A percentile compares a stretch with the other conserved stretches of the same genome.
These are phyloP conservation scores for Pandion haliaetus DNA, from an alignment of 2,113 vertebrate genomes.

Conservation along the genomic window DNA sequence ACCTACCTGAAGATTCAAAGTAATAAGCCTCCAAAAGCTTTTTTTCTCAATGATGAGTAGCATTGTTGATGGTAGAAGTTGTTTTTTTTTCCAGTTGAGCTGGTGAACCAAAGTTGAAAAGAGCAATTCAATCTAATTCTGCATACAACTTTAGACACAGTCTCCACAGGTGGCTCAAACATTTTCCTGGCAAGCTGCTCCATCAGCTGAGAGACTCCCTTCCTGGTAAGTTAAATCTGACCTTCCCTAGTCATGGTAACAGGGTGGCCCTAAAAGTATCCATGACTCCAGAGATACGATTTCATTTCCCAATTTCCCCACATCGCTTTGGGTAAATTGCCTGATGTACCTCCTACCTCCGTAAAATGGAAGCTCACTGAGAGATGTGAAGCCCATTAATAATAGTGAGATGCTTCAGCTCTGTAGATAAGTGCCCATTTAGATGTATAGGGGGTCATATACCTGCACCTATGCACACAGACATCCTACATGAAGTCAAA, in stretches of 20 bases:
- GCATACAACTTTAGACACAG: background rate
- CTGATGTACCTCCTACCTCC: background rate
- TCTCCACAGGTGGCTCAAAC: background rate
- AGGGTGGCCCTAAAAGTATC: background rate
- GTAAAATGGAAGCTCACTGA: background rate
- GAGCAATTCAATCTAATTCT: background rate
- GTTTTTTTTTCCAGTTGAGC: background rate
- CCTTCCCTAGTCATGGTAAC: background rate
- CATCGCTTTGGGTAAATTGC: accelerated
- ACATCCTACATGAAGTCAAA: background rate
- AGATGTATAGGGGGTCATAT: background rate
- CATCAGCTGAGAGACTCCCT: background rate
- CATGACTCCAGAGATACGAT: background rate
- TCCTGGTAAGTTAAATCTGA: background rate
- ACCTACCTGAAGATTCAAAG: background rate
- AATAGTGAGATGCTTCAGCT: background rate
- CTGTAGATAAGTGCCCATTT: background rate
- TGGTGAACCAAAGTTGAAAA: background rate
- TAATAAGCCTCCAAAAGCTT: background rate
- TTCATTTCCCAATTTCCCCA: background rate
- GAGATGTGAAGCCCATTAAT: background rate
- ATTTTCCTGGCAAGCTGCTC: background rate
- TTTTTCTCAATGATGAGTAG: background rate
- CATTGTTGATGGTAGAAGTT: background rate
- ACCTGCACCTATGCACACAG: accelerated